phyloP scores from a whole-genome alignment of 2,113 vertebrate genomes.

The Montifringilla adamsi region DNA sequence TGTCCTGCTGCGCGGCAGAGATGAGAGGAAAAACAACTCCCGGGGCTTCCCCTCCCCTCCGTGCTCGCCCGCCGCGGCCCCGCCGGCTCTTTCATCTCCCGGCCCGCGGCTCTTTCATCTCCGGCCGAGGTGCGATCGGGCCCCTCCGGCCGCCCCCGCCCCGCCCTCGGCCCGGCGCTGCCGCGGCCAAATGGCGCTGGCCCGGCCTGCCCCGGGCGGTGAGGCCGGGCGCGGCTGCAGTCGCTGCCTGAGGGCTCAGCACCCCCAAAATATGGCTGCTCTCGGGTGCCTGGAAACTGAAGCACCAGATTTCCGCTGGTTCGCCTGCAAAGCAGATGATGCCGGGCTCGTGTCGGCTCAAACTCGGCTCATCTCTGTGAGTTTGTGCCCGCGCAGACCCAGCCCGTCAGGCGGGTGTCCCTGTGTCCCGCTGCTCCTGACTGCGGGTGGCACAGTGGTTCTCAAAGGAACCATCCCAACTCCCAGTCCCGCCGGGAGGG shows the following conservation, averaged over 20 bases:
- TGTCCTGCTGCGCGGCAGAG: neutral
- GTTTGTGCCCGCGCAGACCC: neutral
- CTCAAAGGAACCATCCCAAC: neutral
- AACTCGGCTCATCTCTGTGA: neutral
- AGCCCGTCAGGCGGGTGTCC: accelerated
- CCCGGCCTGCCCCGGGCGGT: neutral
- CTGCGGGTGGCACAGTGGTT: accelerated
- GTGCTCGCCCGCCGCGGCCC: neutral
- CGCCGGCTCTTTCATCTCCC: conserved; percentile 20
- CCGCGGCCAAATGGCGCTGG: neutral
- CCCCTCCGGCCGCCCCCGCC: neutral
- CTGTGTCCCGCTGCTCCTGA: accelerated
- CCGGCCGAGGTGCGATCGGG: neutral
- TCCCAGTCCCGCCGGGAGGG: neutral
- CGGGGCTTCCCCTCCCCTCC: neutral
- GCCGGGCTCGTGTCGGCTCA: accelerated
- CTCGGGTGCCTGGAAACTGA: neutral
- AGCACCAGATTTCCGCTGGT: neutral
- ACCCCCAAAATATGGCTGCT: neutral
- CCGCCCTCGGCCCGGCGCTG: neutral
- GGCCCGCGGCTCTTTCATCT: conserved; percentile 34
- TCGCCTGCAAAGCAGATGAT: neutral
- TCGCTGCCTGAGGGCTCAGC: accelerated
- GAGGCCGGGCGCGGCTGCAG: accelerated
- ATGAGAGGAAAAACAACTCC: neutral